These are phyloP conservation scores for Electrona antarctica DNA, from an alignment of 2,113 vertebrate genomes.

Conservation along the genomic window DNA sequence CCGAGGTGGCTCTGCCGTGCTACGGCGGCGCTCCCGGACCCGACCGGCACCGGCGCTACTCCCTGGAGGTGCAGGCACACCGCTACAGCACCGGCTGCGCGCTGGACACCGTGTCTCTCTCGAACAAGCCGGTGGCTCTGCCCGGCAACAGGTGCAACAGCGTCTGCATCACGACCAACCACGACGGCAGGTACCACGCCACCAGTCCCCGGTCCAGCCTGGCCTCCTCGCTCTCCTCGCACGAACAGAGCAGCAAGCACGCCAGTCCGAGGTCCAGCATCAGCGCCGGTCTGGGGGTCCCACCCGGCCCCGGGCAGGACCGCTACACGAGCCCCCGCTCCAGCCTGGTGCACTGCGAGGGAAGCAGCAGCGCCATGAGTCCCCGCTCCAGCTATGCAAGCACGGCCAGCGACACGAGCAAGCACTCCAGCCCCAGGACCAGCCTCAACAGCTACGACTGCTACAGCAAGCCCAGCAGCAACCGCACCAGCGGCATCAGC, in stretches of 20 bases:
- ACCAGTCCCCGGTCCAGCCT: conserved; percentile 83
- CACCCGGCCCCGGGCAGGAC: conserved; percentile 73
- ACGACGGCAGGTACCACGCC: conserved; percentile 74
- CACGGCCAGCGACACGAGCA: conserved; percentile 90
- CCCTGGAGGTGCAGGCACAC: conserved; percentile 82
- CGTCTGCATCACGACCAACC: conserved; percentile 69
- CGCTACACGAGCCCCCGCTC: conserved; percentile 83
- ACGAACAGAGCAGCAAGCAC: conserved; percentile 81
- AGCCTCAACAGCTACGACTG: conserved; percentile 89
- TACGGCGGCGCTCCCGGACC: conserved; percentile 77
- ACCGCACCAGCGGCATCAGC: conserved; percentile 96
- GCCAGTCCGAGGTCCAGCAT: conserved; percentile 84
- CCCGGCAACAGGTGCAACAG: conserved; percentile 80
- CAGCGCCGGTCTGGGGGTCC: conserved; percentile 82
- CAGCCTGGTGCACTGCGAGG: conserved; percentile 83
- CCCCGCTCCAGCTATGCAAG: conserved; percentile 90
- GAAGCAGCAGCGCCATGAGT: conserved; percentile 76
- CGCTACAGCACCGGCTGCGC: conserved; percentile 80
- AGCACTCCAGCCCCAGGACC: conserved; percentile 89
- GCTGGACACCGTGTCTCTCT: conserved; percentile 74
- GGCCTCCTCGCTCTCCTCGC: conserved; percentile 75
- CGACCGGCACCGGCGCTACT: conserved; percentile 83
- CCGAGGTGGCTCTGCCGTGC: conserved; percentile 87
- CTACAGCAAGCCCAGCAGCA: conserved; percentile 90
- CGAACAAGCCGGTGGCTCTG: conserved; percentile 70